Conservation (phyloP, 2,797 vertebrate genomes). For the Podarcis siculus region DNA sequence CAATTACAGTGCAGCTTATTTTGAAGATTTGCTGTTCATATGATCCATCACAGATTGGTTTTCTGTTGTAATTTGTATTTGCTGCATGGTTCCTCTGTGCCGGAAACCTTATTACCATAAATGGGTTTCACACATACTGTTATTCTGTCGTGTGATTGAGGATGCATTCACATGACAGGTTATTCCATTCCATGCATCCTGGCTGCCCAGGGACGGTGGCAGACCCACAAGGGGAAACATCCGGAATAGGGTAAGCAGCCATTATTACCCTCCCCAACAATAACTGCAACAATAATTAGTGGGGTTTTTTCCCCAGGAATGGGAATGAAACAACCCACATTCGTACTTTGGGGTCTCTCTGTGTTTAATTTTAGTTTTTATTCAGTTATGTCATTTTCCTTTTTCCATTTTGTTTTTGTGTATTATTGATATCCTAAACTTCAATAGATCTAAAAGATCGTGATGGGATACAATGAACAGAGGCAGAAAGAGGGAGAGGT, state of each 20-base stretch:
- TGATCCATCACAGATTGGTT: conserved; percentile 75
- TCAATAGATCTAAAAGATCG: background rate
- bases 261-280: too few relatives aligned
- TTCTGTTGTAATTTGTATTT: conserved; percentile 70
- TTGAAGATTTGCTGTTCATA: conserved; percentile 75
- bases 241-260: too few relatives aligned
- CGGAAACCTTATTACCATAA: conserved; percentile 53
- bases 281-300: too few relatives aligned
- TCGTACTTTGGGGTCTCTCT: too few relatives aligned
- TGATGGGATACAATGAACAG: background rate
- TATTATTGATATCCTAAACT: background rate
- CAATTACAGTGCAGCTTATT: conserved; percentile 79
- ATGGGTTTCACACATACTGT: background rate
- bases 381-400: background rate
- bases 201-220: too few relatives aligned
- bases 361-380: background rate
- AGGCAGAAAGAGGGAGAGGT: background rate
- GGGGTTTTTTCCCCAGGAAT: too few relatives aligned
- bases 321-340: too few relatives aligned
- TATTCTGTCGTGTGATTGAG: background rate
- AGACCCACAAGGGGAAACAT: too few relatives aligned
- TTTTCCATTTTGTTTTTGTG: too few relatives aligned
- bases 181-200: too few relatives aligned
- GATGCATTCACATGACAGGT: too few relatives aligned
- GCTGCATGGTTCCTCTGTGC: conserved; percentile 55